A percentile compares a stretch with the other conserved stretches of the same genome.
Evolutionary conservation across 2,888 invertebrate genomes (phyloP).

Genomic region (Polyploca ridens): DNA sequence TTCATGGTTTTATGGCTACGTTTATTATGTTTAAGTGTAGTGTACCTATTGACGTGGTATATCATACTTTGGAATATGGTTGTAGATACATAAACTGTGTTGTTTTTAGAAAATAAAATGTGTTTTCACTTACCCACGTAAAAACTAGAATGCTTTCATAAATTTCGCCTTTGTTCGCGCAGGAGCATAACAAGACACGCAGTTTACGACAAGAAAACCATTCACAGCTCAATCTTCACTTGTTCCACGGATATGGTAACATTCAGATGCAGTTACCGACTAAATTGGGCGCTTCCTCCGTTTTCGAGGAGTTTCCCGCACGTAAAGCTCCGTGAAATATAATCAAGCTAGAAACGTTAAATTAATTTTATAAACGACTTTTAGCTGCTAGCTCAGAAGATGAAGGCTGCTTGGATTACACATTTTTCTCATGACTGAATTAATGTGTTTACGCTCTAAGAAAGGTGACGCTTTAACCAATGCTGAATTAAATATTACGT

Average conservation of each 20-base stretch:
- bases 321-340: slow-evolving; percentile 43
- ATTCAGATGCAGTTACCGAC: slow-evolving; percentile 77
- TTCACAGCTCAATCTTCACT: slow-evolving; percentile 78
- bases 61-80: background rate
- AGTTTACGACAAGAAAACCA: slow-evolving; percentile 70
- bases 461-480: background rate
- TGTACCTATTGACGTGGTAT: background rate
- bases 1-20: background rate
- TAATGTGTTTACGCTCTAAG: slow-evolving; percentile 29
- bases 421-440: slow-evolving; percentile 28
- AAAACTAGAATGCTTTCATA: slow-evolving; percentile 55
- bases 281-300: slow-evolving; percentile 73
- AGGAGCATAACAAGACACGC: slow-evolving; percentile 68
- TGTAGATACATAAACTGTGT: background rate
- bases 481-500: background rate
- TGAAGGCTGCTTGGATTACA: slow-evolving; percentile 34
- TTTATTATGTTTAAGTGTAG: background rate
- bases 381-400: slow-evolving; percentile 23
- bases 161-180: slow-evolving; percentile 55
- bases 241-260: slow-evolving; percentile 75
- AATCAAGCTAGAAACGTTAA: slow-evolving; percentile 55
- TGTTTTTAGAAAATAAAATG: slow-evolving; percentile 27
- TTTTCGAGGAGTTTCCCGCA: slow-evolving; percentile 55
- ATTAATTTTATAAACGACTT: slow-evolving; percentile 41
- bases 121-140: slow-evolving; percentile 42